phyloP scores from a whole-genome alignment of 2,113 vertebrate species.

The Coryphaenoides rupestris region DNA sequence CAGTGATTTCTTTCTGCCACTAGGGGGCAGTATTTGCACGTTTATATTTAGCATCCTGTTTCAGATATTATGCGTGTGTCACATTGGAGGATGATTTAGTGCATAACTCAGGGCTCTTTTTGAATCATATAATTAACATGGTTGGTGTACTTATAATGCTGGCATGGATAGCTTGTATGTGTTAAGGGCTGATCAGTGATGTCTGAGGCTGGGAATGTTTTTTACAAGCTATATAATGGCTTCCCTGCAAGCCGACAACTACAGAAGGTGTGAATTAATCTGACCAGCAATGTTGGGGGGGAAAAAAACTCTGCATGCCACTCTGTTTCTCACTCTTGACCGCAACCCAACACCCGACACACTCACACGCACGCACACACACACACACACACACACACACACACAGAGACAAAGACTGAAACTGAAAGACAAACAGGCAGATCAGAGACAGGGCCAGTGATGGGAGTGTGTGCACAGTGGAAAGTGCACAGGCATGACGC shows the following conservation, averaged over 20 bases:
- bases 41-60: too few species aligned
- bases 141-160: neutral
- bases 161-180: neutral
- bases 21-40: too few species aligned
- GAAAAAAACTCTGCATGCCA: neutral
- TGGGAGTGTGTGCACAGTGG: neutral
- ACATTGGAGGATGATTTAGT: too few species aligned
- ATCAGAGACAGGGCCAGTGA: too few species aligned
- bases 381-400: neutral
- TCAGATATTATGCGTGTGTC: too few species aligned
- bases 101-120: too few species aligned
- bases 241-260: constrained; percentile 7
- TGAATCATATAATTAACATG: neutral
- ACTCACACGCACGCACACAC: neutral
- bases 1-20: too few species aligned
- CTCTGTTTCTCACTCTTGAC: neutral
- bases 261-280: constrained; percentile 6
- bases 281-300: neutral
- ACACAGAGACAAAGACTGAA: neutral
- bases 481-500: neutral
- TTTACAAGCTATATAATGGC: constrained; percentile 11
- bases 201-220: constrained; percentile 11
- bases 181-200: neutral
- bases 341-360: neutral
- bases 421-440: neutral